These are phyloP conservation scores for Petrolisthes cinctipes DNA, from an alignment of 2,888 invertebrate species.

Conservation along the genomic window DNA sequence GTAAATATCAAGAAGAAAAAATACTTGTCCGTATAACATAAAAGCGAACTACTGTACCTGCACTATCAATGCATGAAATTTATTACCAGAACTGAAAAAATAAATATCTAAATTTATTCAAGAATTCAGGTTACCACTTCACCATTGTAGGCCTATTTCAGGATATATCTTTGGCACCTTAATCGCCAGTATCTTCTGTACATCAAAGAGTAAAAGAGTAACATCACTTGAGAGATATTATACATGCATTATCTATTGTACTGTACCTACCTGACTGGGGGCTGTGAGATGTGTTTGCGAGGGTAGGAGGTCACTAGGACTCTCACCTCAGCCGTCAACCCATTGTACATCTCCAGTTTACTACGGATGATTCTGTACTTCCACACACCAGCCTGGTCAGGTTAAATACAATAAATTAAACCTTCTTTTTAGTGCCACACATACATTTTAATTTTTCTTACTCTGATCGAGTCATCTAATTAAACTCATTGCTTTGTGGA, in stretches of 20 bases:
- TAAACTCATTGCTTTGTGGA: background rate
- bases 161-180: no score
- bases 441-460: background rate
- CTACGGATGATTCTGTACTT: constrained; percentile 14
- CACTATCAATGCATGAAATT: no score
- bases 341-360: background rate
- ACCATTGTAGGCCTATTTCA: no score
- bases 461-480: background rate
- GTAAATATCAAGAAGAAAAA: no score
- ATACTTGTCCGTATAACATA: no score
- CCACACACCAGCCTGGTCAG: constrained; percentile 24
- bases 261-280: constrained; percentile 27
- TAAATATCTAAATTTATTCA: no score
- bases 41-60: no score
- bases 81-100: no score
- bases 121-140: no score
- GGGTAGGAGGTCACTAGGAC: constrained; percentile 41
- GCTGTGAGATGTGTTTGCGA: constrained; percentile 11
- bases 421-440: background rate
- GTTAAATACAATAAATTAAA: background rate
- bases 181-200: no score
- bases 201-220: no score
- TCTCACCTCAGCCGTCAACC: background rate
- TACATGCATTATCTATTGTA: background rate
- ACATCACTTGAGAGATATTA: no score